Base-by-base conservation (phyloP, 2,113 vertebrate species). In the Cyanocitta stelleri region DNA sequence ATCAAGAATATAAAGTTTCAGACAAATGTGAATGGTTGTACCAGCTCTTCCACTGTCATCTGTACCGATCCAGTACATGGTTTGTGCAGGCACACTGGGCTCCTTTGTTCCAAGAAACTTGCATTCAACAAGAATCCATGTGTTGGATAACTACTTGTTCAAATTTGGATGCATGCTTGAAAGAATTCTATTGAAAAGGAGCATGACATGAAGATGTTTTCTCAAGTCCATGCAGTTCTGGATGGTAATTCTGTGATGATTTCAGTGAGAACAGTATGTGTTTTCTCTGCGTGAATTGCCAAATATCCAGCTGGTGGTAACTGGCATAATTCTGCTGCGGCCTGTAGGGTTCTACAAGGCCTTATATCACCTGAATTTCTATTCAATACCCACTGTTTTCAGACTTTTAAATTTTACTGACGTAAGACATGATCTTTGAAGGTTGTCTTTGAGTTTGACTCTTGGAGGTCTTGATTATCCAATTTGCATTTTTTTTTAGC, bases 401-500 rank as follows among this genome's bases (percentile, higher is more conserved):
- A 46, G 59, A 44, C 59, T 62, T 74, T 69, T 16, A 66, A 81
- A 41, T 68, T 12, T 51, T 80, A 54, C n/a, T 83, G 48, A 46
- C 2, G 0, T 29, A 55, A 63, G 58, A 30, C 12, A 13, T 12
- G 30, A 41, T 66, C 37, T 74, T 75, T 63, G 29, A 55, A 43
- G 15, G 33, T 85, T 64, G 64, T 78, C 76, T 85, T 54, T 41
- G n/a, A 91, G 59, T 63, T 54, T 82, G 69, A 58, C 74, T n/a
- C n/a, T n/a, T 86, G 81, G 72, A 43, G 67, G 8, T 85, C 44
- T 55, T 22, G 21, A 86, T 91, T 63, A 73, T 95, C 39, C 10
- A 3, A 64, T 73, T 97, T 85, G 18, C 76, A 7, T 94, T 58
- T 95, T 58, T 95, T 64, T 75, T 64, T 44, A 99, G 99, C 99